phyloP scores from a whole-genome alignment of 2,888 invertebrate species.

The Tanypteryx hageni region DNA sequence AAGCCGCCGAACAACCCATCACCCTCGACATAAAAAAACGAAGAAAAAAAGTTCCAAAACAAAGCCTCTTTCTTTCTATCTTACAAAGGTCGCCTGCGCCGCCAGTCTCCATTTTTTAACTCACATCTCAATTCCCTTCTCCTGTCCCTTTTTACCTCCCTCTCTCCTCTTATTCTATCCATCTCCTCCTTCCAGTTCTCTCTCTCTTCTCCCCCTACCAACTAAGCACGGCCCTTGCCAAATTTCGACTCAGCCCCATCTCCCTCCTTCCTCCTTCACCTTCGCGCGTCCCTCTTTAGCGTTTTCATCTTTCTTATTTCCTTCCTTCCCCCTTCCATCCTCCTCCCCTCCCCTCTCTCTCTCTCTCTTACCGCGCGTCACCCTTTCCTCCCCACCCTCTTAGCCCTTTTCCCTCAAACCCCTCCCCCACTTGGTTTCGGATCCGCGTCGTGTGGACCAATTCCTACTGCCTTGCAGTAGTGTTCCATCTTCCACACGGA shows the following conservation, averaged over 20 bases:
- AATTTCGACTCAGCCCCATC: neutral
- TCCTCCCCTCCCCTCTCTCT: neutral
- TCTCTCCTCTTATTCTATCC: neutral
- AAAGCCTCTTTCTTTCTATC: neutral
- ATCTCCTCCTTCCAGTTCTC: neutral
- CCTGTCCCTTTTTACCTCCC: neutral
- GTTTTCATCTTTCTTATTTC: neutral
- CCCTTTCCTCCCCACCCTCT: neutral
- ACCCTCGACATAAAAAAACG: neutral
- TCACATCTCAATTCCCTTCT: neutral
- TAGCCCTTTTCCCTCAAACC: neutral
- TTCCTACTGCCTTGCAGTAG: conserved; percentile 21
- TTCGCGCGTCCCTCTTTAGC: neutral
- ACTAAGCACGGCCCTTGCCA: neutral
- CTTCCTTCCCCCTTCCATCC: neutral
- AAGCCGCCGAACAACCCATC: neutral
- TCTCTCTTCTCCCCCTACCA: neutral
- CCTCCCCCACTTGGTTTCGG: conserved; percentile 19
- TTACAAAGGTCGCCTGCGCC: neutral
- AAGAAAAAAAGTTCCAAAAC: neutral
- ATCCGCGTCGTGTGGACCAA: conserved; percentile 31
- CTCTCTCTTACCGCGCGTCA: neutral
- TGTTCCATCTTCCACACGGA: conserved; percentile 47
- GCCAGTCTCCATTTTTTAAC: neutral
- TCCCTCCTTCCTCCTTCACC: neutral